A percentile compares a stretch with the other conserved stretches of the same genome.
Evolutionary conservation across 2,888 invertebrate species (phyloP).

Genomic region (Ptychoptera contaminata): DNA sequence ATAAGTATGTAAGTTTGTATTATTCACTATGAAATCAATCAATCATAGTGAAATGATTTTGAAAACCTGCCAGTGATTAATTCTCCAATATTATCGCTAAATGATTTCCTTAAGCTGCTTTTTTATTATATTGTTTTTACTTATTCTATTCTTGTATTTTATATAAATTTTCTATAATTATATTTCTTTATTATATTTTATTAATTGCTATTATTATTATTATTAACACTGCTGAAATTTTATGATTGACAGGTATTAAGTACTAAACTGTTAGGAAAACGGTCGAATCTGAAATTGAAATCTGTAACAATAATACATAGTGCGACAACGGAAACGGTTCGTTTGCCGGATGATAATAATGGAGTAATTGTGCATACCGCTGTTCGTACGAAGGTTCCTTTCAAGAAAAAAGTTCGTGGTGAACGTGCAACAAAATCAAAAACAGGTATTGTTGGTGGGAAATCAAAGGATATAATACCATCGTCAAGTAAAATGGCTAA

Average conservation of each 20-base stretch:
- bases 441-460: conserved; percentile 30
- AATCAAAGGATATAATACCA: conserved; percentile 14
- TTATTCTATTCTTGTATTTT: no score
- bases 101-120: no score
- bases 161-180: background rate
- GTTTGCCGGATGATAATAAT: conserved; percentile 60
- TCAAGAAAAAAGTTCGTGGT: conserved; percentile 61
- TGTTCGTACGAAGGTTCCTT: conserved; percentile 69
- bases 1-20: no score
- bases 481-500: conserved; percentile 18
- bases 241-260: conserved; percentile 49
- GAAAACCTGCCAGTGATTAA: no score
- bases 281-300: conserved; percentile 64
- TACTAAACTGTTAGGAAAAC: conserved; percentile 65
- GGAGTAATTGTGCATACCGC: conserved; percentile 73
- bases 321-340: conserved; percentile 76
- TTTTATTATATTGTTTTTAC: no score
- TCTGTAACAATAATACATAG: conserved; percentile 81
- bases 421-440: conserved; percentile 20
- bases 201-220: background rate
- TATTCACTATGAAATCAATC: no score
- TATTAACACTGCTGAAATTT: conserved; percentile 7
- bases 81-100: no score
- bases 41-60: no score
- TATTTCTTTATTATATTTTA: conserved; percentile 2